Conservation (phyloP, 1,140 invertebrate genomes). For the Oedothorax gibbosus region DNA sequence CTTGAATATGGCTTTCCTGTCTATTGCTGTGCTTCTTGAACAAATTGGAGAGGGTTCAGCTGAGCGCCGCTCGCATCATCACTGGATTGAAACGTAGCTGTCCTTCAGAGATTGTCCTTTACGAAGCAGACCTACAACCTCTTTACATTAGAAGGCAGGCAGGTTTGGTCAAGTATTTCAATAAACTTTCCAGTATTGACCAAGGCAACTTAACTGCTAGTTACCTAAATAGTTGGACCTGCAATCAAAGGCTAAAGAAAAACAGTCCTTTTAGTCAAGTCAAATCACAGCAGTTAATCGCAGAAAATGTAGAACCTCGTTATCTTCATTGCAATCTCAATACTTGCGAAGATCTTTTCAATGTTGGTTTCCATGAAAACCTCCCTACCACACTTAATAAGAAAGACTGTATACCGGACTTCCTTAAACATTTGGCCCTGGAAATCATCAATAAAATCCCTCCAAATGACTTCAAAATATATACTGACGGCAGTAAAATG, state of each 20-base stretch:
- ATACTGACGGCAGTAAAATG: no score
- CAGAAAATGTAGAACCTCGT: neutral
- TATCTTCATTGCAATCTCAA: no score
- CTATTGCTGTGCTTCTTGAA: neutral
- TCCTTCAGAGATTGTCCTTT: neutral
- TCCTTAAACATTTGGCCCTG: no score
- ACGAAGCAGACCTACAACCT: conserved; percentile 5
- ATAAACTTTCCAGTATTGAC: neutral
- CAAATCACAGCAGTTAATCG: neutral
- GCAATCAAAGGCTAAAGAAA: neutral
- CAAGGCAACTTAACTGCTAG: neutral
- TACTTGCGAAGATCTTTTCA: no score
- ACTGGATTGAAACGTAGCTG: neutral
- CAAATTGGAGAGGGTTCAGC: neutral
- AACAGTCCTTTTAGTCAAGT: neutral
- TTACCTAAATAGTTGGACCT: neutral
- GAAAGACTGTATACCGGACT: no score
- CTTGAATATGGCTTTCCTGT: no score
- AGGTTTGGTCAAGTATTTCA: neutral
- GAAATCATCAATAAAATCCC: no score
- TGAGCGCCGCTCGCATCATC: neutral
- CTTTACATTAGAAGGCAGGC: neutral
- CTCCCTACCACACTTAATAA: no score
- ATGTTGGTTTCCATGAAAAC: no score
- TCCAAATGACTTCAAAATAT: no score